phyloP scores from a whole-genome alignment of 2,888 invertebrate species.

The Latrodectus elegans region DNA sequence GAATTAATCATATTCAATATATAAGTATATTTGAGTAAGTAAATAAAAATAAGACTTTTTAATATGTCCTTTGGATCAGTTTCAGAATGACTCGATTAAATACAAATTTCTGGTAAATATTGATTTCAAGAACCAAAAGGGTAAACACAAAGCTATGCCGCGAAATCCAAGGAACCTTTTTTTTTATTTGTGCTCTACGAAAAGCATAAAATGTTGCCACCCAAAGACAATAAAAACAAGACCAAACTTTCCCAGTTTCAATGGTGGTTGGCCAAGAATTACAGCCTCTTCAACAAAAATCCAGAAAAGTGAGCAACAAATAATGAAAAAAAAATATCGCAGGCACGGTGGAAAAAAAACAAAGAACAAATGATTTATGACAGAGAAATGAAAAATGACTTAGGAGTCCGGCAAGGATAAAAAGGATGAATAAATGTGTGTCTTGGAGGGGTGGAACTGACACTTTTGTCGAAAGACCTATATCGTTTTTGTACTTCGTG shows the following conservation, averaged over 20 bases:
- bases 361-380: slow-evolving; percentile 52
- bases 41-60: too few species aligned
- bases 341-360: slow-evolving; percentile 13
- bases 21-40: too few species aligned
- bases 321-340: slow-evolving; percentile 26
- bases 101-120: too few species aligned
- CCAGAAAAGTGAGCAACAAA: slow-evolving; percentile 34
- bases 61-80: too few species aligned
- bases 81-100: too few species aligned
- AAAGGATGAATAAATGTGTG: slow-evolving; percentile 27
- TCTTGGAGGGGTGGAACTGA: slow-evolving; percentile 52
- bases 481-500: slow-evolving; percentile 21
- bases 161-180: background rate
- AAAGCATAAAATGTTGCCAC: slow-evolving; percentile 3
- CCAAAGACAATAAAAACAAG: slow-evolving; percentile 7
- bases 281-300: slow-evolving; percentile 32
- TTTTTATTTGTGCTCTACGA: slow-evolving; percentile 1
- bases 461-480: slow-evolving; percentile 55
- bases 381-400: slow-evolving; percentile 63
- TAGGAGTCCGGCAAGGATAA: slow-evolving; percentile 29
- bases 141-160: background rate
- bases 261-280: slow-evolving; percentile 4
- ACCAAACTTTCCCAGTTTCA: background rate
- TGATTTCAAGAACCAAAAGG: too few species aligned
- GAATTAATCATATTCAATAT: too few species aligned